phyloP scores from a whole-genome alignment of 2,888 invertebrate genomes.

The Agriopis marginaria region DNA sequence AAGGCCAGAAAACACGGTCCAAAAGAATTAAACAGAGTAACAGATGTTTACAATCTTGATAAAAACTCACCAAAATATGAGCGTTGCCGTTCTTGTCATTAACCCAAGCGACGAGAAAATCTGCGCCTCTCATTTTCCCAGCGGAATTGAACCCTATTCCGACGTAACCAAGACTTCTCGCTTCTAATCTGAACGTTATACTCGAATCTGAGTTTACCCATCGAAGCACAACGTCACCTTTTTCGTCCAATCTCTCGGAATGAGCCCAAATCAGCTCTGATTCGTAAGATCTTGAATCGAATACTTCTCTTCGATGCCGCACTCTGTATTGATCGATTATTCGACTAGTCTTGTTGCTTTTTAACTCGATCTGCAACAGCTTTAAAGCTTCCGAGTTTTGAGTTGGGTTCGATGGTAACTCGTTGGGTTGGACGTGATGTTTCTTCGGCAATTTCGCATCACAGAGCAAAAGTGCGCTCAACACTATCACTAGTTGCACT shows the following conservation, averaged over 20 bases:
- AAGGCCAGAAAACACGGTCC: slow-evolving; percentile 40
- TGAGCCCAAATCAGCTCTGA: slow-evolving; percentile 87
- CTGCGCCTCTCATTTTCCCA: slow-evolving; percentile 92
- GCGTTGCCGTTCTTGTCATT: slow-evolving; percentile 89
- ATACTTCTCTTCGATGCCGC: slow-evolving; percentile 72
- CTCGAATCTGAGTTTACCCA: slow-evolving; percentile 92
- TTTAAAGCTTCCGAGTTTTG: slow-evolving; percentile 67
- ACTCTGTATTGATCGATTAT: slow-evolving; percentile 74
- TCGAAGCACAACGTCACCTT: slow-evolving; percentile 86
- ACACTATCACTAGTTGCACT: slow-evolving; percentile 68
- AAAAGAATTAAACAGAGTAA: slow-evolving; percentile 49
- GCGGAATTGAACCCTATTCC: slow-evolving; percentile 94
- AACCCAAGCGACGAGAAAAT: slow-evolving; percentile 96
- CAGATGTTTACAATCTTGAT: slow-evolving; percentile 61
- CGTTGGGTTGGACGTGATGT: slow-evolving; percentile 66
- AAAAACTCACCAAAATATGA: slow-evolving; percentile 91
- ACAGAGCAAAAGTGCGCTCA: slow-evolving; percentile 74
- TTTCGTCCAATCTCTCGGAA: slow-evolving; percentile 83
- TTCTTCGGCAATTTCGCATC: slow-evolving; percentile 78
- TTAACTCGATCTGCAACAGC: slow-evolving; percentile 67
- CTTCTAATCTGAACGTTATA: slow-evolving; percentile 94
- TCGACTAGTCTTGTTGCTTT: slow-evolving; percentile 72
- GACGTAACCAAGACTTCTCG: slow-evolving; percentile 93
- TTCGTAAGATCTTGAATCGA: slow-evolving; percentile 78
- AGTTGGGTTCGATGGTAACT: slow-evolving; percentile 66